These are phyloP conservation scores for Microctonus brassicae DNA, from an alignment of 2,888 invertebrate genomes.

Conservation along the genomic window DNA sequence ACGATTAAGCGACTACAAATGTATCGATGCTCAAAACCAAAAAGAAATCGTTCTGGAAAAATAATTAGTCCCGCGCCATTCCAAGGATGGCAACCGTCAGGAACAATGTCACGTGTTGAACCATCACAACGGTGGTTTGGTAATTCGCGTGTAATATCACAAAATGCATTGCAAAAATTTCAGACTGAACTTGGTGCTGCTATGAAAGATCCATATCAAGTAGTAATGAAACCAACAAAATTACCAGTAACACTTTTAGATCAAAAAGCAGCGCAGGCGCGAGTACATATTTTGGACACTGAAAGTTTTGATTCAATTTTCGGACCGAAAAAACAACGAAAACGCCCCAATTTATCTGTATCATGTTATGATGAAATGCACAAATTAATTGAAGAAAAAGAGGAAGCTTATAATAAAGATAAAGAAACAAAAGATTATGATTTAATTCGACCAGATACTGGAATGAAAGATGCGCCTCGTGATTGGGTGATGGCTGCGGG, in stretches of 20 bases:
- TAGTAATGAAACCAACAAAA: constrained; percentile 96
- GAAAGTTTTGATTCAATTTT: constrained; percentile 95
- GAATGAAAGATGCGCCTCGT: constrained; percentile 83
- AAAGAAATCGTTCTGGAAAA: constrained; percentile 89
- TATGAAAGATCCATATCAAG: constrained; percentile 95
- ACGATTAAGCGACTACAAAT: constrained; percentile 98
- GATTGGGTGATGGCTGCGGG: constrained; percentile 98
- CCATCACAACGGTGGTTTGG: constrained; percentile 99
- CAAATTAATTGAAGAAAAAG: constrained; percentile 78
- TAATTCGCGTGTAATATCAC: constrained; percentile 96
- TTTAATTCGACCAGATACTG: constrained; percentile 84
- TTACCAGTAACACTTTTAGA: constrained; percentile 94
- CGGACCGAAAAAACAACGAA: constrained; percentile 93
- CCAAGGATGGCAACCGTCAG: constrained; percentile 89
- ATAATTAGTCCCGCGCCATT: constrained; percentile 96
- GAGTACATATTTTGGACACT: constrained; percentile 95
- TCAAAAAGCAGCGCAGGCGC: constrained; percentile 89
- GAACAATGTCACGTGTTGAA: constrained; percentile 93
- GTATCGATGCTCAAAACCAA: constrained; percentile 98
- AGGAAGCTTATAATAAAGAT: constrained; percentile 82
- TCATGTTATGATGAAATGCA: constrained; percentile 85
- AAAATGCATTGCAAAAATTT: constrained; percentile 88
- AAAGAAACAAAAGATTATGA: constrained; percentile 83
- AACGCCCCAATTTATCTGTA: constrained; percentile 85
- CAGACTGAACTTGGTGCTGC: constrained; percentile 96